Percentiles rank a stretch among this genome's conserved stretches.
These are phyloP conservation scores for Argynnis bischoffii DNA, from an alignment of 2,888 invertebrate species.

Conservation along the genomic window DNA sequence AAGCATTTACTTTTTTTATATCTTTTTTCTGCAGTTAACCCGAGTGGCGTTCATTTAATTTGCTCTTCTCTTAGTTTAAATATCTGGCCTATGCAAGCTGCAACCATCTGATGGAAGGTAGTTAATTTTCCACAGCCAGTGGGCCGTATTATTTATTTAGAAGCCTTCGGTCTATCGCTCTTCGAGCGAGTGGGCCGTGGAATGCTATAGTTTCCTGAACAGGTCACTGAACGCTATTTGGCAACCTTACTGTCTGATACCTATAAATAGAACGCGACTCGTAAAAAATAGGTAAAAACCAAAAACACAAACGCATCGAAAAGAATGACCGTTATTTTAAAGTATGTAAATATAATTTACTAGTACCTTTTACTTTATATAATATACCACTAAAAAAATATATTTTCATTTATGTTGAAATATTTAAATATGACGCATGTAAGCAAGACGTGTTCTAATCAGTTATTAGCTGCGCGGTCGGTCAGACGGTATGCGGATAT, in stretches of 20 bases:
- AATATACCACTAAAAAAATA: not conserved
- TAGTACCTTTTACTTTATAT: not conserved
- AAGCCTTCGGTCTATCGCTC: conserved; percentile 39
- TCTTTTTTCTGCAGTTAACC: conserved; percentile 18
- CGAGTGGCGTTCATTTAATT: conserved; percentile 30
- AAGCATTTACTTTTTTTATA: conserved; percentile 37
- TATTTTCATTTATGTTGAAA: not conserved
- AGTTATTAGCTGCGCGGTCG: conserved; percentile 48
- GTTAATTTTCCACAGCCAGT: conserved; percentile 34
- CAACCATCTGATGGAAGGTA: conserved; percentile 22
- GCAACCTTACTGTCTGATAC: conserved; percentile 31
- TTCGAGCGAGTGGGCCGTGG: conserved; percentile 47
- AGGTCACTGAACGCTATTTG: conserved; percentile 44
- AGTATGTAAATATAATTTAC: too few species aligned
- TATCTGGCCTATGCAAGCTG: conserved; percentile 10
- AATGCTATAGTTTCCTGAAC: conserved; percentile 71
- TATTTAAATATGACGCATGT: conserved; percentile 2
- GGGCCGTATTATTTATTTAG: conserved; percentile 39
- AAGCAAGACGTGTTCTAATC: conserved; percentile 35
- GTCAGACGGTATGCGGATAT: conserved; percentile 74
- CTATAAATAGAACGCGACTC: conserved; percentile 5
- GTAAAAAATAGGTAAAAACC: not conserved
- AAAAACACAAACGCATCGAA: not conserved
- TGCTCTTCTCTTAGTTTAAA: conserved; percentile 32
- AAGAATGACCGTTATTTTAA: not conserved